Conservation (phyloP, 2,113 vertebrate species). For the Odobenus rosmarus region DNA sequence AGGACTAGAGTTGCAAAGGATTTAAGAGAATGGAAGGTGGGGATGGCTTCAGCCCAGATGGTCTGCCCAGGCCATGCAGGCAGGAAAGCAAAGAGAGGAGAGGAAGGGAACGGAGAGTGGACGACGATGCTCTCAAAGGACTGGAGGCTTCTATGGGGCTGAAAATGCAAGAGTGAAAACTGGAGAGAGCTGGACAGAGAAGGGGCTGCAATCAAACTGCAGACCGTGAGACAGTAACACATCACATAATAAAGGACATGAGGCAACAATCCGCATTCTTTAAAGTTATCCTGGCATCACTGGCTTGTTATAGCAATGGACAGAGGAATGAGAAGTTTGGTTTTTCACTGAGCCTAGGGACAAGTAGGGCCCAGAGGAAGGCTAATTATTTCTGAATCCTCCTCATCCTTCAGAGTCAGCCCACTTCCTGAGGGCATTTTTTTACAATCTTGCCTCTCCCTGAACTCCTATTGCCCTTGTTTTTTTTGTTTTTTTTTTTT, state of each 20-base stretch:
- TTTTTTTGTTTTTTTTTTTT: neutral
- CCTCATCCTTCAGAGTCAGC: neutral
- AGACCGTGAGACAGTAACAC: neutral
- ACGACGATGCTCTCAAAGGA: neutral
- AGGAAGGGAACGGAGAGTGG: neutral
- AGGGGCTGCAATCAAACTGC: neutral
- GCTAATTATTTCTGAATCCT: neutral
- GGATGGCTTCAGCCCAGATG: neutral
- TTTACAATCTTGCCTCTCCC: neutral
- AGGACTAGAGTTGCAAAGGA: neutral
- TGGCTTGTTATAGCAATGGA: neutral
- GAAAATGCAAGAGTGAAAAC: neutral
- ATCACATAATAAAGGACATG: neutral
- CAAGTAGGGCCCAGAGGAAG: neutral
- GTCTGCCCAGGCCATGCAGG: neutral
- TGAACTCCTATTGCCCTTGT: neutral
- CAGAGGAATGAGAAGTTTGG: neutral
- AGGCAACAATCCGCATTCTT: neutral
- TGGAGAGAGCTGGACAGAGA: neutral
- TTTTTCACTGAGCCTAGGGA: neutral
- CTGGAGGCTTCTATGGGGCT: neutral
- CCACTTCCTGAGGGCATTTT: neutral
- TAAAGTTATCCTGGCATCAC: neutral
- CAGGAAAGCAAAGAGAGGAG: neutral
- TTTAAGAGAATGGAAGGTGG: neutral